Conservation (phyloP, 2,888 invertebrate genomes). For the Dynastes tityus region DNA sequence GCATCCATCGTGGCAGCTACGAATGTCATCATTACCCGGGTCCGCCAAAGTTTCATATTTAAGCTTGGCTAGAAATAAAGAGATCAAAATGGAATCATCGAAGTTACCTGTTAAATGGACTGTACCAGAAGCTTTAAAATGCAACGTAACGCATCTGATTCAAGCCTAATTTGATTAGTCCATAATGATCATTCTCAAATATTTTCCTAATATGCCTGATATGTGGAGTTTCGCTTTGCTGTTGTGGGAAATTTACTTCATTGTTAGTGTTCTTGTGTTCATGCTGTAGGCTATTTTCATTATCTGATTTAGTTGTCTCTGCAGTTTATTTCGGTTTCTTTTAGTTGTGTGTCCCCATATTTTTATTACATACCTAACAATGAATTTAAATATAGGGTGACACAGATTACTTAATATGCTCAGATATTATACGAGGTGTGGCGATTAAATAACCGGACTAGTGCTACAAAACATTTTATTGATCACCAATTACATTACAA, state of each 20-base stretch:
- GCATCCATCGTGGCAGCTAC: conserved; percentile 97
- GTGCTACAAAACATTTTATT: too few species aligned
- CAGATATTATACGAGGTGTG: too few species aligned
- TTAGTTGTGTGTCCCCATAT: too few species aligned
- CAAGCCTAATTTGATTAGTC: conserved; percentile 39
- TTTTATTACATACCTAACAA: too few species aligned
- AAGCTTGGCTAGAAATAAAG: conserved; percentile 86
- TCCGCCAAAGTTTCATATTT: conserved; percentile 96
- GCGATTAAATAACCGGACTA: too few species aligned
- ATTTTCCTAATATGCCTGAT: conserved; percentile 93
- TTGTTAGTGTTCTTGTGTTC: too few species aligned
- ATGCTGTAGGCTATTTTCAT: too few species aligned
- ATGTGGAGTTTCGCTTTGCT: conserved; percentile 99
- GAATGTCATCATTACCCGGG: conserved; percentile 96
- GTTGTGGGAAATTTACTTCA: conserved; percentile 97
- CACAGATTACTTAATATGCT: too few species aligned
- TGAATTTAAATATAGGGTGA: too few species aligned
- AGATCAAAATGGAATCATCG: conserved; percentile 81
- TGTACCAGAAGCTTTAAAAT: conserved; percentile 97
- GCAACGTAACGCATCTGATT: conserved; percentile 79
- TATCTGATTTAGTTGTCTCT: too few species aligned
- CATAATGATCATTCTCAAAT: conserved; percentile 40
- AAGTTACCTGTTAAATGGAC: conserved; percentile 99
- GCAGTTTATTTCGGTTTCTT: too few species aligned
- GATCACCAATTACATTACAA: too few species aligned